Base-by-base conservation (phyloP, 2,888 invertebrate genomes). In the Sinhomidia bicolor region DNA sequence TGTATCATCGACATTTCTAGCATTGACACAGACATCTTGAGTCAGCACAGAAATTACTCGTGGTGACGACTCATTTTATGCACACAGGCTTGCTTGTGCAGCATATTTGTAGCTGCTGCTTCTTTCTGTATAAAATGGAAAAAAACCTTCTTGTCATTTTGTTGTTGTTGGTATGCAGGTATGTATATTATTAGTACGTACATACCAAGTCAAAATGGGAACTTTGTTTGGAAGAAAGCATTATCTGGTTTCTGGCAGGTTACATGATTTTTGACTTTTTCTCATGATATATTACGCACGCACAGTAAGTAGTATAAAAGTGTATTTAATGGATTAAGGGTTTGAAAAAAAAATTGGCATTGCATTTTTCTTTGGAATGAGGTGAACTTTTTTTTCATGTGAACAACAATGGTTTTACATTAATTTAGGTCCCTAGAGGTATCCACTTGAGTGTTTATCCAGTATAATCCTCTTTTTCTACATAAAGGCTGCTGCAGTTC, bases 221-320 rank as follows among this genome's bases (percentile, higher is more conserved):
- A n/a, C n/a, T n/a, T n/a, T n/a, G n/a, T n/a, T n/a, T 62, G 14
- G 20, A 32, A 83, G n/a, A 83, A 36, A 57, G 41, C 71, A 51
- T 20, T 74, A 83, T 57, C 17, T 60, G 41, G 26, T 3, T 51
- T 51, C 51, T 26, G 23, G 51, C 76, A 68, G 36, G 10, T 68
- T 68, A 76, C 76, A 76, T 76, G 51, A 83, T n/a, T 76, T 74
- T 84, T 76, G 26, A 74, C 71, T 32, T 76, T 83, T 84, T 84
- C 84, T 60, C 84, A 84, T 74, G 57, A 76, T 76, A 62, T 76
- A 54, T 26, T 83, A 76, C 74, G 76, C 51, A 76, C 26, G 36
- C n/a, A n/a, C n/a, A n/a, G n/a, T n/a, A n/a, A n/a, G n/a, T n/a
- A n/a, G n/a, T n/a, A n/a, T n/a, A n/a, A n/a, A n/a, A n/a, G n/a